These are phyloP conservation scores for Anoplopoma fimbria DNA, from an alignment of 2,113 vertebrate species.

Conservation along the genomic window DNA sequence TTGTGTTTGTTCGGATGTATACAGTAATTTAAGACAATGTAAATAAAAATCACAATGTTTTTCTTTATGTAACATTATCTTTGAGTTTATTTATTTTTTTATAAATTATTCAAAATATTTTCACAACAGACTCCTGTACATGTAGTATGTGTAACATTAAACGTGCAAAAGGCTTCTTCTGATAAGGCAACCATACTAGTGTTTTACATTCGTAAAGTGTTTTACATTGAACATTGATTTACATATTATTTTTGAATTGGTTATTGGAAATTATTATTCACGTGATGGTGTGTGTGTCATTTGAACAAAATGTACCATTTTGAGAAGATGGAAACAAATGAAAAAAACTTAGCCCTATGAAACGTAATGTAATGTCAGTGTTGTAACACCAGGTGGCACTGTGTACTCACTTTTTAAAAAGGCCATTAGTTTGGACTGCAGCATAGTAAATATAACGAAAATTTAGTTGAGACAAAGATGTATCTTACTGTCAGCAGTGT, in stretches of 20 bases:
- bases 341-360: not conserved
- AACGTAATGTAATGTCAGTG: not conserved
- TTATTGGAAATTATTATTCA: not conserved
- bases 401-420: not conserved
- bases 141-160: too few species aligned
- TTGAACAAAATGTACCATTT: not conserved
- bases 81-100: not conserved
- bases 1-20: not conserved
- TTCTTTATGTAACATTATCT: not conserved
- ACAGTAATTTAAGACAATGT: not conserved
- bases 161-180: not conserved
- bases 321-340: not conserved
- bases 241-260: not conserved
- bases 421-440: not conserved
- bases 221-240: not conserved
- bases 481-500: not conserved
- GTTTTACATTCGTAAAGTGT: too few species aligned
- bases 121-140: not conserved
- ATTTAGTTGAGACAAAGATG: not conserved
- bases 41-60: not conserved
- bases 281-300: not conserved
- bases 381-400: constrained; percentile 44
- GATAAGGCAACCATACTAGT: not conserved
- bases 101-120: not conserved
- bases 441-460: not conserved